Conservation (phyloP, 1,140 invertebrate species). For the Zeugodacus cucurbitae region DNA sequence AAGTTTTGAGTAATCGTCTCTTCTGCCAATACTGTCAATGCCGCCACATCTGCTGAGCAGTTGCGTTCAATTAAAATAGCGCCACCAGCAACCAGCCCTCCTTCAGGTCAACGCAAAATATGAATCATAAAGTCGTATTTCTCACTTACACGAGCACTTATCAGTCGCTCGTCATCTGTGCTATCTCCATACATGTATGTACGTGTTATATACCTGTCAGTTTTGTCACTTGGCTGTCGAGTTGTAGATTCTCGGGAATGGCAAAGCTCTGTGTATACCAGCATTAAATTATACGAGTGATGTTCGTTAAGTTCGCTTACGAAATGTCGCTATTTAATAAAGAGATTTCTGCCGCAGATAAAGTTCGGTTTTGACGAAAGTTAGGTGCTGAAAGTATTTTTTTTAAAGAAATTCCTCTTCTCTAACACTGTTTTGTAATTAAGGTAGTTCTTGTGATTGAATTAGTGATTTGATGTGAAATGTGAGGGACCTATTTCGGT, state of each 20-base stretch:
- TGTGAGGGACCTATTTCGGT: no score
- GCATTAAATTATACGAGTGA: background rate
- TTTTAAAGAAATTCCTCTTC: no score
- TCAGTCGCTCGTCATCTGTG: background rate
- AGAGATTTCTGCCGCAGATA: no score
- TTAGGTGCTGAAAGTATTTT: no score
- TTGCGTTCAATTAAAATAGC: background rate
- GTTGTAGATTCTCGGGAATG: background rate
- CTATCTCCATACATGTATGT: background rate
- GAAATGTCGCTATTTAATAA: no score
- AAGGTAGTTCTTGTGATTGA: no score
- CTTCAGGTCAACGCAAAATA: background rate
- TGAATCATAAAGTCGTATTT: background rate
- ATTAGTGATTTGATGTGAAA: no score
- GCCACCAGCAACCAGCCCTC: background rate
- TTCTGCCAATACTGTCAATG: background rate
- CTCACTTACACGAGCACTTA: background rate
- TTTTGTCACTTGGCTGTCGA: background rate
- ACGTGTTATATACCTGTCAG: background rate
- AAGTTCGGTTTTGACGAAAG: no score
- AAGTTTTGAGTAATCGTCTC: slow-evolving; percentile 7
- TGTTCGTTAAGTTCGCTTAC: no score
- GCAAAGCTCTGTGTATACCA: no score
- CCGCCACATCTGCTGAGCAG: background rate
- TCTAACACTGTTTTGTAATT: no score